Conservation (phyloP, 2,113 vertebrate genomes). For the Thamnophis sirtalis region DNA sequence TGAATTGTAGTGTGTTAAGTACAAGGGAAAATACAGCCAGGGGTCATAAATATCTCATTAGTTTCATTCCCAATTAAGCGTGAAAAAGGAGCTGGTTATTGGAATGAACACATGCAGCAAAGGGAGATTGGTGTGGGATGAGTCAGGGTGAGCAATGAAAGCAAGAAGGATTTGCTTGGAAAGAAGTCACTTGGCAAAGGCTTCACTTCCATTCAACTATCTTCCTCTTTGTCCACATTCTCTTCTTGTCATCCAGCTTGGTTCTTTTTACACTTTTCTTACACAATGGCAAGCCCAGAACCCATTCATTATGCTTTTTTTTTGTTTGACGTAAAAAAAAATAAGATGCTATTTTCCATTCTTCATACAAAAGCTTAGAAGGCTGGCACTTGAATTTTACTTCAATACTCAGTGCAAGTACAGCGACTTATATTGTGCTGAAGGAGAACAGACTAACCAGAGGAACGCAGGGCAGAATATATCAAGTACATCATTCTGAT, state of each 20-base stretch:
- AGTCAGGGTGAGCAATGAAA: neutral
- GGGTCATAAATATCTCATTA: conserved; percentile 28
- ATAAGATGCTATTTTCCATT: neutral
- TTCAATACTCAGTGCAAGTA: neutral
- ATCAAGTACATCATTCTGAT: neutral
- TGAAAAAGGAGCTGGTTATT: conserved; percentile 24
- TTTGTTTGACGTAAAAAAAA: neutral
- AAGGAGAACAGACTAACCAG: neutral
- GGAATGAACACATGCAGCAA: conserved; percentile 9
- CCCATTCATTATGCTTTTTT: neutral
- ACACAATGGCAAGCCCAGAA: neutral
- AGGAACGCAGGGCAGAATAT: neutral
- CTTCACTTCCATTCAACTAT: neutral
- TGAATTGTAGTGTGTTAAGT: conserved; percentile 23
- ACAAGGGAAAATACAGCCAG: conserved; percentile 33
- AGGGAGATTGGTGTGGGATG: neutral
- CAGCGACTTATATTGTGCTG: neutral
- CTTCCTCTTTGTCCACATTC: neutral
- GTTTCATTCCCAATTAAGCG: conserved; percentile 44
- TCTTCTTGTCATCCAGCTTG: neutral
- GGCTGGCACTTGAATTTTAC: neutral
- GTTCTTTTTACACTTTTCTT: neutral
- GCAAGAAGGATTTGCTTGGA: neutral
- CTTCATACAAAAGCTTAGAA: neutral
- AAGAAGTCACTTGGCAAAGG: neutral